Evolutionary conservation across 2,113 vertebrate genomes (phyloP), one percentile per base, ranked within the genome.

Genomic region (Anhinga anhinga): DNA sequence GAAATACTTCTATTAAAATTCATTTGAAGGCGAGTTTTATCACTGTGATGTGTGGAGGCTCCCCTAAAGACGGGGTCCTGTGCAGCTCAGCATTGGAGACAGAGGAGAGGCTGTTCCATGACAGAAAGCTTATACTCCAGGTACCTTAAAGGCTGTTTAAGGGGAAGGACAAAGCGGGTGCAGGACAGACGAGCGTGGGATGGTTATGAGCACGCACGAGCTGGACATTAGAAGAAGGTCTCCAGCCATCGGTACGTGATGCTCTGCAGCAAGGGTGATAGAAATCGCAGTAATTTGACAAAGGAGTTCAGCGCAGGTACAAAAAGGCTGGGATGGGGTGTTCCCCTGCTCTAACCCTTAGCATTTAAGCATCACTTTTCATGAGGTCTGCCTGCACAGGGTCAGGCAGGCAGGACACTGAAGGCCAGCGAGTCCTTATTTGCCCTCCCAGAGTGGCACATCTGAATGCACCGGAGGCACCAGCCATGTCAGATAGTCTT

Each of bases 391-490:
- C 11, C 52, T 13, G 47, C 23, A 10, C 21, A 8, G 36, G 67
- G 49, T 23, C 36, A 25, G 66, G 55, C 69, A 38, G 73, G 69
- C 53, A 62, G 0, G 4, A 59, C 32, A 72, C 25, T 1, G 0
- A 20, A 89, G 30, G 55, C 32, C 79, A 61, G 29, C 0, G 0
- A 58, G 73, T 32, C 73, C 49, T 65, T 65, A 32, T 90, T 78
- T 79, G 50, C n/a, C 52, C 49, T 71, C 84, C 73, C 66, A 63
- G 65, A 58, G 42, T 2, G 26, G 25, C 45, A 52, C 34, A 26
- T 56, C 10, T 52, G 23, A n/a, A 44, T 6, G 58, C 8, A n/a
- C 29, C 0, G 0, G 42, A 23, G 73, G 30, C 21, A 14, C 6
- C 38, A 13, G 45, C 30, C 3, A 1, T 8, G 32, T 53, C 72